Evolutionary conservation across 1,140 invertebrate genomes (phyloP).

Genomic region (Bombus fervidus): DNA sequence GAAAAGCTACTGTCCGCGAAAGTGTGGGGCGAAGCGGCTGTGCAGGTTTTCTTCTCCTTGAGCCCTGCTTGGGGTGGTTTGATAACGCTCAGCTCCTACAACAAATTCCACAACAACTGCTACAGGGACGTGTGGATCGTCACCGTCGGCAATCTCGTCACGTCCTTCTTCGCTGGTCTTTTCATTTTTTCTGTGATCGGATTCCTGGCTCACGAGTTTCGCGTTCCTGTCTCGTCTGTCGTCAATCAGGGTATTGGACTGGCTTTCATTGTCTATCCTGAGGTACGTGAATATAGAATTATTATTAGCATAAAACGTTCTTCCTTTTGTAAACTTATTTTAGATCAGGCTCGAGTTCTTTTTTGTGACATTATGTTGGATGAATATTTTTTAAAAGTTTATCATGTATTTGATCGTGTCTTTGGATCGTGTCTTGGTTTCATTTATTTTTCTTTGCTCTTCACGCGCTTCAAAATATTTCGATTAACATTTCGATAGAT

Average conservation of each 20-base stretch:
- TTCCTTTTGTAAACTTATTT: too few relatives aligned
- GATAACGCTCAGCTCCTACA: constrained; percentile 91
- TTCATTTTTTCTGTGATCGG: constrained; percentile 92
- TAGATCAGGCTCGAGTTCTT: too few relatives aligned
- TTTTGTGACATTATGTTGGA: too few relatives aligned
- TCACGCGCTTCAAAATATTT: too few relatives aligned
- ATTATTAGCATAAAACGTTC: not conserved
- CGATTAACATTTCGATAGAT: too few relatives aligned
- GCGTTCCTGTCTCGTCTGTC: constrained; percentile 87
- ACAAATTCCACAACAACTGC: constrained; percentile 91
- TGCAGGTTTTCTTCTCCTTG: constrained; percentile 94
- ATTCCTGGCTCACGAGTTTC: constrained; percentile 89
- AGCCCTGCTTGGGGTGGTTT: constrained; percentile 93
- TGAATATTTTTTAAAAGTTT: too few relatives aligned
- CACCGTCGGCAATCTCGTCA: constrained; percentile 89
- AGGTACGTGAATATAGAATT: constrained; percentile 82
- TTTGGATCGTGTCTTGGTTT: too few relatives aligned
- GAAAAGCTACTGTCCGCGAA: constrained; percentile 87
- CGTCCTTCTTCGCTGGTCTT: constrained; percentile 90
- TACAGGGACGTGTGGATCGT: constrained; percentile 90
- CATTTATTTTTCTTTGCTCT: too few relatives aligned
- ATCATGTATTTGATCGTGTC: too few relatives aligned
- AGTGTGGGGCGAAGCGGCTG: constrained; percentile 94
- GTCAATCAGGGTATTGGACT: constrained; percentile 91
- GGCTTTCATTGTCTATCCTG: constrained; percentile 94